Evolutionary conservation across 2,797 vertebrate species (phyloP).

Genomic region (Phrynocephalus guinanensis): DNA sequence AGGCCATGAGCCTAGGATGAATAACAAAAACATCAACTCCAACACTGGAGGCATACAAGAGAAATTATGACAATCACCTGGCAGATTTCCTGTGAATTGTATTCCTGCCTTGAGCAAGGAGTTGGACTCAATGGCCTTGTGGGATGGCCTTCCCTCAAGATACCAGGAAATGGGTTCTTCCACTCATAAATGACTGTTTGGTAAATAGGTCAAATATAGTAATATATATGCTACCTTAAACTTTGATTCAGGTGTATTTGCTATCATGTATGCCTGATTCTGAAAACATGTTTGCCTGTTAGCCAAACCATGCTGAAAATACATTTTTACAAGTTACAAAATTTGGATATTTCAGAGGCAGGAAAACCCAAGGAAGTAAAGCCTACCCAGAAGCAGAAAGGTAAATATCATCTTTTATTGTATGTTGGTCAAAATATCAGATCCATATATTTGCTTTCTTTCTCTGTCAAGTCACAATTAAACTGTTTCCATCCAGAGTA

Average conservation of each 20-base stretch:
- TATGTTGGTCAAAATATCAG: constrained; percentile 9
- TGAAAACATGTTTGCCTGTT: neutral
- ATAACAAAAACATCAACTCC: neutral
- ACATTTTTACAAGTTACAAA: constrained; percentile 7
- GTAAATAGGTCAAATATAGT: neutral
- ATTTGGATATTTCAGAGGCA: constrained; percentile 22
- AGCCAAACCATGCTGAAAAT: neutral
- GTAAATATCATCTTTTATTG: constrained; percentile 17
- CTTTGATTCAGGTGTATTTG: neutral
- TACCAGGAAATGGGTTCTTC: neutral
- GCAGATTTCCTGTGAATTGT: too few relatives aligned
- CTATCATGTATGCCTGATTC: neutral
- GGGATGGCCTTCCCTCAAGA: too few relatives aligned
- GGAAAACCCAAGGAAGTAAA: constrained; percentile 3
- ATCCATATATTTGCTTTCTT: neutral
- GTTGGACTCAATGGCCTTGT: too few relatives aligned
- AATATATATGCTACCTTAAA: too few relatives aligned
- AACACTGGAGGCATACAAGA: too few relatives aligned
- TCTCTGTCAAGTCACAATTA: neutral
- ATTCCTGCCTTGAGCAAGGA: too few relatives aligned
- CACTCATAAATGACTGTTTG: neutral
- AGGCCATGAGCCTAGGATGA: neutral
- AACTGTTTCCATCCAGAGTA: neutral
- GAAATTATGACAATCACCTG: too few relatives aligned
- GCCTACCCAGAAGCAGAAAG: constrained; percentile 21